A percentile compares a stretch with the other conserved stretches of the same genome.
Evolutionary conservation across 1,140 invertebrate genomes (phyloP).

Genomic region (Eciton burchellii): DNA sequence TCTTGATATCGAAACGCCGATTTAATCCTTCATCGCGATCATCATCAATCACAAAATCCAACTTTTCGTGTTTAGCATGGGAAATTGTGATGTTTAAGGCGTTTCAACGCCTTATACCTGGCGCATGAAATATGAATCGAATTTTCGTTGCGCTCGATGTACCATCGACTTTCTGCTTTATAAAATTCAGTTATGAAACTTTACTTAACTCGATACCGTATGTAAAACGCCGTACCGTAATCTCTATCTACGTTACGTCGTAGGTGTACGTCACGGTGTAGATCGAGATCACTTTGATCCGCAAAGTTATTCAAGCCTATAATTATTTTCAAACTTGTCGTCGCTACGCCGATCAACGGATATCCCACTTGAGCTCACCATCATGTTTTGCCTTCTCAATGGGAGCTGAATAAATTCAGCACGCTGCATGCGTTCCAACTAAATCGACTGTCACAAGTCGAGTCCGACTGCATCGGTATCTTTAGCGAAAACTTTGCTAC

Average conservation of each 20-base stretch:
- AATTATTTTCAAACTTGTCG: conserved; percentile 53
- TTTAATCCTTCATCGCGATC: not conserved
- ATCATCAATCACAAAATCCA: conserved; percentile 40
- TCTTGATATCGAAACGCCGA: not conserved
- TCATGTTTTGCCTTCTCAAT: conserved; percentile 1
- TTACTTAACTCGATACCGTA: conserved; percentile 22
- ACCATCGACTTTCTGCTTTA: conserved; percentile 40
- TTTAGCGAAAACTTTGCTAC: too few relatives aligned
- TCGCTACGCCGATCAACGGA: not conserved
- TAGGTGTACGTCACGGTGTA: not conserved
- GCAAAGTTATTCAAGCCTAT: conserved; percentile 12
- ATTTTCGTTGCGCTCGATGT: conserved; percentile 29
- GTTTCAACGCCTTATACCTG: conserved; percentile 27
- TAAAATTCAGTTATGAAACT: conserved; percentile 43
- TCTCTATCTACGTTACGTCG: conserved; percentile 5
- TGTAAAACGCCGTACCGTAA: conserved; percentile 26
- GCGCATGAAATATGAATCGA: conserved; percentile 37
- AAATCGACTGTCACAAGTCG: too few relatives aligned
- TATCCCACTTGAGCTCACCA: conserved; percentile 5
- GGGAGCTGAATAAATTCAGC: conserved; percentile 4
- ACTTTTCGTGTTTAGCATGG: conserved; percentile 5
- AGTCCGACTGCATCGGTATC: too few relatives aligned
- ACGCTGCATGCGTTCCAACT: not conserved
- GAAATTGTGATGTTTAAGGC: conserved; percentile 27
- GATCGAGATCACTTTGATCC: conserved; percentile 49